Percentiles rank a stretch among this genome's conserved stretches.
Evolutionary conservation across 2,888 invertebrate genomes (phyloP).

Genomic region (Drosophila rellima): DNA sequence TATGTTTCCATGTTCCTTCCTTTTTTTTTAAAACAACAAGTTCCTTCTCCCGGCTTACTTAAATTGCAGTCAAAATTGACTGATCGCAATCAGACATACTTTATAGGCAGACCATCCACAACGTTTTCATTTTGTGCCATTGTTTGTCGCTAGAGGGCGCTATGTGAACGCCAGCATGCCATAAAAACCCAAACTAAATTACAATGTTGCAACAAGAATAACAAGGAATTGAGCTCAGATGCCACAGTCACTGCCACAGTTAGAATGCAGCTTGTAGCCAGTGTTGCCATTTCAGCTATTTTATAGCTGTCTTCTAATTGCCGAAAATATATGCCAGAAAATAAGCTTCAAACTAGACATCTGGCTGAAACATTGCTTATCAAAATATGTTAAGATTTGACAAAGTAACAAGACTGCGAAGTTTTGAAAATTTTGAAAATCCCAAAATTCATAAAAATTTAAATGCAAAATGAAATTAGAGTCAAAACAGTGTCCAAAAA

Average conservation of each 20-base stretch:
- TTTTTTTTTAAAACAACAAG: background rate
- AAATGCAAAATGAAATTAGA: no score
- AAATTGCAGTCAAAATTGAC: background rate
- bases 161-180: constrained; percentile 53
- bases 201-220: constrained; percentile 64
- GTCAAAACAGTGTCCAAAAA: no score
- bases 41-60: background rate
- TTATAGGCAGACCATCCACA: background rate
- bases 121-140: constrained; percentile 38
- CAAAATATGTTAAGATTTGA: no score
- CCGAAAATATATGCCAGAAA: no score
- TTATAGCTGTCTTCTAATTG: background rate
- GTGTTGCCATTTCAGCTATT: background rate
- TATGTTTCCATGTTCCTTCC: background rate
- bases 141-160: constrained; percentile 37
- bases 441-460: no score
- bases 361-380: no score
- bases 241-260: constrained; percentile 37
- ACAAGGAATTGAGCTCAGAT: constrained; percentile 27
- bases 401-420: no score
- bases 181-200: constrained; percentile 72
- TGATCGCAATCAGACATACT: background rate
- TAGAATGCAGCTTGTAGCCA: constrained; percentile 26
- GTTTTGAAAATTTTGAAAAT: no score
- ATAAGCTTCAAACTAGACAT: no score